Evolutionary conservation across 2,797 vertebrate species (phyloP).

Genomic region (Choloepus didactylus): DNA sequence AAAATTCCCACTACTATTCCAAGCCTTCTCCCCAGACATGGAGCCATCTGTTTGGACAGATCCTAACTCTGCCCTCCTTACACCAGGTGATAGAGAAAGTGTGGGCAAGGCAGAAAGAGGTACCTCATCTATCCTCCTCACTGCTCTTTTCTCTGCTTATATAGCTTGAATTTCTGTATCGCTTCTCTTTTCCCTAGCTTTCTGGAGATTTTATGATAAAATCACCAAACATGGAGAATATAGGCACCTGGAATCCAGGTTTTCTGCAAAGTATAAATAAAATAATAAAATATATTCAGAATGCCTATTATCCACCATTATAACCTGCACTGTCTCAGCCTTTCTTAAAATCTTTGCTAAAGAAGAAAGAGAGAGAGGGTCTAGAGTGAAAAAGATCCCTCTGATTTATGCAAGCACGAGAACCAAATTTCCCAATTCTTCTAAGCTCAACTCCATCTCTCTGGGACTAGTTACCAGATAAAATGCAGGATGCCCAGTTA

Average conservation of each 20-base stretch:
- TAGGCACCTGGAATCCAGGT: background rate
- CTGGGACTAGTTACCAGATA: too few species aligned
- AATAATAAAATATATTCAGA: background rate
- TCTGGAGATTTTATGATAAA: background rate
- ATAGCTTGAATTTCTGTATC: background rate
- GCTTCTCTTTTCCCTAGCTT: background rate
- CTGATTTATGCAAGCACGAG: background rate
- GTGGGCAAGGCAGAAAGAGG: rapidly evolving
- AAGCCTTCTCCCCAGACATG: rapidly evolving
- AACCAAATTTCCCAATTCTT: background rate
- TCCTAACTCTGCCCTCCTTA: rapidly evolving
- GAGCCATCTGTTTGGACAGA: background rate
- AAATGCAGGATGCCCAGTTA: too few species aligned
- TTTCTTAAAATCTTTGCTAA: background rate
- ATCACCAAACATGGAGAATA: background rate
- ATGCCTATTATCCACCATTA: background rate
- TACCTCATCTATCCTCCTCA: rapidly evolving
- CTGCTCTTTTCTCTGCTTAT: background rate
- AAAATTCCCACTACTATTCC: too few species aligned
- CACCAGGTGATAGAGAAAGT: rapidly evolving
- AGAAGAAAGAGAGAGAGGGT: background rate
- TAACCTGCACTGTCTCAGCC: background rate
- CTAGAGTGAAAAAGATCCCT: background rate
- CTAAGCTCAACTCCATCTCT: background rate
- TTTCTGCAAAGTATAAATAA: background rate